Evolutionary conservation across 2,113 vertebrate species (phyloP).

Genomic region (Xenus cinereus): DNA sequence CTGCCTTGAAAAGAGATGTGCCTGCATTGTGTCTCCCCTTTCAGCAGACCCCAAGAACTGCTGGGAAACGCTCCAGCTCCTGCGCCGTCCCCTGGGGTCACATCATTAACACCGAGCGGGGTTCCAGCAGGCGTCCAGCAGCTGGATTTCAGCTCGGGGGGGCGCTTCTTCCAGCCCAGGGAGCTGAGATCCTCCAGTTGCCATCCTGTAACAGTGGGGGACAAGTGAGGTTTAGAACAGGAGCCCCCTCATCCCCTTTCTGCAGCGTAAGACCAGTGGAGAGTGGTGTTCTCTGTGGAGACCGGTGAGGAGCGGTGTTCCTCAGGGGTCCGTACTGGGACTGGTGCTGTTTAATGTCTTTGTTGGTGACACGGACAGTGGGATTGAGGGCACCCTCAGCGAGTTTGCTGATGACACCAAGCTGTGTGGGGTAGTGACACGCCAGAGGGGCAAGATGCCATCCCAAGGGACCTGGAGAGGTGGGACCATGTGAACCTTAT

Average conservation of each 20-base stretch:
- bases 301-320: neutral
- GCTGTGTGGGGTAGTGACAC: neutral
- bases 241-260: neutral
- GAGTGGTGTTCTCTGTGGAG: neutral
- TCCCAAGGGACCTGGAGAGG: neutral
- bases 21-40: neutral
- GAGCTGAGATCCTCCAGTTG: neutral
- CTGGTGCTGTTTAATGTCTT: neutral
- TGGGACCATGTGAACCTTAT: neutral
- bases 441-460: neutral
- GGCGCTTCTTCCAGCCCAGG: neutral
- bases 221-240: too few species aligned
- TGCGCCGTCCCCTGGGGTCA: neutral
- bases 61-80: neutral
- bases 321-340: neutral
- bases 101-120: fast-evolving
- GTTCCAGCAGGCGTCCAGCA: too few species aligned
- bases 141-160: fast-evolving
- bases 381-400: neutral
- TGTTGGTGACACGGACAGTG: neutral
- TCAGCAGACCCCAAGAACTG: neutral
- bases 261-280: neutral
- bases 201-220: neutral
- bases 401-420: neutral
- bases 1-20: too few species aligned